Base-by-base conservation (phyloP, 2,797 vertebrate genomes). In the Trachops cirrhosus region DNA sequence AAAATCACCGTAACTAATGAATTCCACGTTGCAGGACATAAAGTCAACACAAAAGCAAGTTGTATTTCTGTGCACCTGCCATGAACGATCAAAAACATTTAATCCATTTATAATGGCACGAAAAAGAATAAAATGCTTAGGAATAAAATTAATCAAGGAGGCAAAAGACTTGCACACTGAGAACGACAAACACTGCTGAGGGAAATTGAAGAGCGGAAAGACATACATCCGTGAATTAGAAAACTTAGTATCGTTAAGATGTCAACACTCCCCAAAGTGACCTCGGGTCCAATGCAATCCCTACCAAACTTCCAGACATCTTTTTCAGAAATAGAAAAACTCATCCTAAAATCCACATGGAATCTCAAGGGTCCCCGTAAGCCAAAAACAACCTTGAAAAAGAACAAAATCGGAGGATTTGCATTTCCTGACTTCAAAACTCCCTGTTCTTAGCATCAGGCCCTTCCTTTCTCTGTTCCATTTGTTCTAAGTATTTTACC, bases 1-100 rank as follows among this genome's bases (percentile, higher is more conserved):
- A 59, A 59, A 86, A n/a, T 57, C 26, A 37, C 86, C n/a, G 10
- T 50, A 93, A 48, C 46, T 46, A 68, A n/a, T 75, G 57, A 93
- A 83, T 37, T 93, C 92, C 68, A 86, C 44, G 22, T 46, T 83
- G 46, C 48, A 57, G 41, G 37, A 48, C 21, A 39, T 21, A 37
- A 67, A 57, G 3, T 48, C 37, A 83, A 54, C 41, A 67, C 32
- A 48, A 37, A 79, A 73, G 54, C 10, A 83, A 52, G 57, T 19
- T 37, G 24, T 39, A 26, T 39, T 68, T 67, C 32, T 75, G 18
- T 32, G 74, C 9, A 67, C 29, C 52, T 89, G 39, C 37, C 89
- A 48, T 14, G 18, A 82, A 74, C 22, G 14, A 75, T 12, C 48
- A 26, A 68, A 67, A 48, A 67, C 39, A 48, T 5, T 67, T 67